Conservation (phyloP, 2,113 vertebrate species). For the Anthoscopus minutus region DNA sequence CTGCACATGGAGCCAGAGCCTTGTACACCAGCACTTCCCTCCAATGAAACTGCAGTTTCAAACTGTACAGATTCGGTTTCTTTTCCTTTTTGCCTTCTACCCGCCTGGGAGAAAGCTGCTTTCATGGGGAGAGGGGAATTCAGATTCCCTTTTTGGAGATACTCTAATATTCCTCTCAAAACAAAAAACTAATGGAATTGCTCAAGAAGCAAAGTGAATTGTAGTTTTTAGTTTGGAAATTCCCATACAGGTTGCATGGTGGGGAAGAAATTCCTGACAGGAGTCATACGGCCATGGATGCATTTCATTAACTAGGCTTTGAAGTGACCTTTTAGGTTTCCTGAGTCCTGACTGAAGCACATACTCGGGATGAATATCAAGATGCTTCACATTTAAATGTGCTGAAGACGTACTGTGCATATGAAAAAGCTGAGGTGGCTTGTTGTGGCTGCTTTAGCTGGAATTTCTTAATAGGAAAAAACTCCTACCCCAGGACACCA, state of each 20-base stretch:
- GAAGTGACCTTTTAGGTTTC: background rate
- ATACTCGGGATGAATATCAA: background rate
- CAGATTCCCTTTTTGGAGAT: background rate
- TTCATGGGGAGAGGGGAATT: background rate
- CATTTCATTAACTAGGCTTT: background rate
- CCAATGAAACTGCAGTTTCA: background rate
- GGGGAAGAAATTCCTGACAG: background rate
- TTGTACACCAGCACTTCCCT: fast-evolving
- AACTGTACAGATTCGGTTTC: fast-evolving
- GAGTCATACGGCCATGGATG: background rate
- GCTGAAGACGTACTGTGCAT: background rate
- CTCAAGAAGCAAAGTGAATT: background rate
- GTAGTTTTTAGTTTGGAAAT: background rate
- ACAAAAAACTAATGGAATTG: background rate
- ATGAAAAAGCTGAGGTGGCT: background rate
- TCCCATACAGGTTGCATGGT: background rate
- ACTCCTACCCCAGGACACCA: background rate
- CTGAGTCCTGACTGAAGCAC: background rate
- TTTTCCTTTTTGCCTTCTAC: background rate
- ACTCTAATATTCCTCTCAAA: fast-evolving
- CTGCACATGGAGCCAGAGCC: background rate
- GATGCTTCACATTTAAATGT: background rate
- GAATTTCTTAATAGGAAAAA: background rate
- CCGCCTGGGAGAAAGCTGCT: background rate
- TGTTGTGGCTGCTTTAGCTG: background rate